A percentile compares a stretch with the other conserved stretches of the same genome.
Conservation (phyloP, 2,888 invertebrate genomes). For the Drosophila sordidapex region DNA sequence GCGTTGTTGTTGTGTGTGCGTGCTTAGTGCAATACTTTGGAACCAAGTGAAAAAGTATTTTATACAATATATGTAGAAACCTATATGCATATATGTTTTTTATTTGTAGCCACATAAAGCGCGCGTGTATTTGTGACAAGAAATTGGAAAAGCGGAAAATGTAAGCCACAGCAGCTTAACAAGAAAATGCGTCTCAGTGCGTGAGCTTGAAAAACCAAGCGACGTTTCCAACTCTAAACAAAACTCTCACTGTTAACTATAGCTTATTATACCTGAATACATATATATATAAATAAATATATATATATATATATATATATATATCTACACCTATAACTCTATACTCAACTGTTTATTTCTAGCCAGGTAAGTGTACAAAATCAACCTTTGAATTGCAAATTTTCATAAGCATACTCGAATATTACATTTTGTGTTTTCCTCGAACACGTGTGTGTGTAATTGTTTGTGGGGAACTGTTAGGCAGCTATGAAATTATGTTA, state of each 20-base stretch:
- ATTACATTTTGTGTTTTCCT: constrained; percentile 7
- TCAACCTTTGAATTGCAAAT: constrained; percentile 50
- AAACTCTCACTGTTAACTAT: constrained; percentile 44
- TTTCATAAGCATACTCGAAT: constrained; percentile 29
- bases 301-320: constrained; percentile 1
- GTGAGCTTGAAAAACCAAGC: constrained; percentile 30
- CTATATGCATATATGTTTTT: constrained; percentile 1
- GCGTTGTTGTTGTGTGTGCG: constrained; percentile 13
- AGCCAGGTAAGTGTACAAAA: constrained; percentile 44
- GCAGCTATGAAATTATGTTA: constrained; percentile 62
- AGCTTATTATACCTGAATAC: constrained; percentile 21
- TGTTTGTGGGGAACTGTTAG: constrained; percentile 1
- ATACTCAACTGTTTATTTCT: constrained; percentile 38
- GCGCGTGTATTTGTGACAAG: constrained; percentile 51
- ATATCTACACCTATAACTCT: constrained; percentile 7
- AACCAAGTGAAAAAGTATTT: constrained; percentile 20
- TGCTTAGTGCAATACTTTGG: constrained; percentile 26
- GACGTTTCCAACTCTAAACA: constrained; percentile 36
- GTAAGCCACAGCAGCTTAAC: constrained; percentile 39
- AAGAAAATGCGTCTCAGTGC: constrained; percentile 35
- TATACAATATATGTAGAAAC: not conserved
- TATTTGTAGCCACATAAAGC: constrained; percentile 30
- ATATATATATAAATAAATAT: constrained; percentile 19
- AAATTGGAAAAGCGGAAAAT: constrained; percentile 43
- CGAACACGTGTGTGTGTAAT: constrained; percentile 46